Evolutionary conservation across 2,797 vertebrate species (phyloP), one percentile per base, ranked within the genome.

Genomic region (Cirrhinus mrigala): DNA sequence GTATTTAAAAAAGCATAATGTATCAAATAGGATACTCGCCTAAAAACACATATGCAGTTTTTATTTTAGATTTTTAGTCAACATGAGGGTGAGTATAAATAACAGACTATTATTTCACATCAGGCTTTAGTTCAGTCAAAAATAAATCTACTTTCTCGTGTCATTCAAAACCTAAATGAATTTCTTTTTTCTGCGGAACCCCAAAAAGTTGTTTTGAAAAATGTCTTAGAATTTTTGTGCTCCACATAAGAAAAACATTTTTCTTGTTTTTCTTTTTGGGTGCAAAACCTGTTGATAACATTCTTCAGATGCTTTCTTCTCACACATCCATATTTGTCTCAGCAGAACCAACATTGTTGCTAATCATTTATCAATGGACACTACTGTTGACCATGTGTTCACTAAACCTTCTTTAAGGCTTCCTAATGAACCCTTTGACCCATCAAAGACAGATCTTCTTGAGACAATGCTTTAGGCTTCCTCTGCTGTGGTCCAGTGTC

Each of bases 371-470:
- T 40, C 29, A 77, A 58, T 77, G 52, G 11, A 37, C 27, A 78
- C n/a, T 64, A 62, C 29, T 27, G 37, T 78, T 29, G 20, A 50
- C 77, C 77, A 79, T 64, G 60, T 66, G 62, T 24, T 50, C 46
- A 81, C 27, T 68, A 50, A 52, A 52, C 24, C 16, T 66, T 80
- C 74, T 50, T 22, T 33, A 33, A 80, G 27, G 14, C 20, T 29
- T 52, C 60, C 24, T 66, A 64, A 68, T 33, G 60, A 66, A 81
- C 50, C 6, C 12, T 70, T 24, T 60, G 24, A 79, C 75, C 64
- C 50, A 56, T 58, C 64, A 58, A 46, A 78, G 50, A 58, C 83
- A 70, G 48, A 77, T 84, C 22, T 44, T 50, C 56, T 64, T 5
- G 12, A 62, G 44, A 83, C 24, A 64, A 84, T 77, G 48, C 60